Evolutionary conservation across 2,888 invertebrate species (phyloP).

Genomic region (Mesorhabditis spiculigera): DNA sequence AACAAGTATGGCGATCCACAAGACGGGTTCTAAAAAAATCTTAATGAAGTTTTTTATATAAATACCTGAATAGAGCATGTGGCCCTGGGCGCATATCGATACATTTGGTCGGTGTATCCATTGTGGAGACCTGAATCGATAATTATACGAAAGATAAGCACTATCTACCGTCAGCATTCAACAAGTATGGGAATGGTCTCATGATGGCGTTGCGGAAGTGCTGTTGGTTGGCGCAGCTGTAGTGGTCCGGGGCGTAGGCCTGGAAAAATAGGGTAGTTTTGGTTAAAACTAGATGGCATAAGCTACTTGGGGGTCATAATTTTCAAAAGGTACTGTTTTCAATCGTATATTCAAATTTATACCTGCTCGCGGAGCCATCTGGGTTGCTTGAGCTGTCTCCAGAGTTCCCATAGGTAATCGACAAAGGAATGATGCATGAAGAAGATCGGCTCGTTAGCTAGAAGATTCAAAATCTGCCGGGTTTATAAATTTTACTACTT

Average conservation of each 20-base stretch:
- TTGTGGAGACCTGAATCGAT: slow-evolving; percentile 46
- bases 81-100: slow-evolving; percentile 55
- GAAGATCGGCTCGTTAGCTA: slow-evolving; percentile 48
- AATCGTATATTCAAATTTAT: neutral
- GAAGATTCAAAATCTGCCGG: neutral
- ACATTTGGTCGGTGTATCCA: slow-evolving; percentile 56
- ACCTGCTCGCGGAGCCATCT: slow-evolving; percentile 50
- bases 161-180: slow-evolving; percentile 50
- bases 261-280: slow-evolving; percentile 11
- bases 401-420: slow-evolving; percentile 60
- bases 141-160: too few species aligned
- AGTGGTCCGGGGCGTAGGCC: slow-evolving; percentile 52
- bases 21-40: slow-evolving; percentile 30
- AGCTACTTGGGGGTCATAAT: neutral
- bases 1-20: slow-evolving; percentile 54
- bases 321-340: slow-evolving; percentile 8
- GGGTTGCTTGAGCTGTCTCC: slow-evolving; percentile 54
- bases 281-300: slow-evolving; percentile 1
- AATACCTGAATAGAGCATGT: slow-evolving; percentile 38
- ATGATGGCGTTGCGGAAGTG: slow-evolving; percentile 55
- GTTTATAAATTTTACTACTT: neutral
- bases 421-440: slow-evolving; percentile 60
- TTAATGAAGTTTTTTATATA: neutral
- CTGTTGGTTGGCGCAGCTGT: slow-evolving; percentile 50
- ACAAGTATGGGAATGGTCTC: slow-evolving; percentile 52